Evolutionary conservation across 2,888 invertebrate genomes (phyloP), one percentile per base, ranked within the genome.

Genomic region (Tipula confusa): DNA sequence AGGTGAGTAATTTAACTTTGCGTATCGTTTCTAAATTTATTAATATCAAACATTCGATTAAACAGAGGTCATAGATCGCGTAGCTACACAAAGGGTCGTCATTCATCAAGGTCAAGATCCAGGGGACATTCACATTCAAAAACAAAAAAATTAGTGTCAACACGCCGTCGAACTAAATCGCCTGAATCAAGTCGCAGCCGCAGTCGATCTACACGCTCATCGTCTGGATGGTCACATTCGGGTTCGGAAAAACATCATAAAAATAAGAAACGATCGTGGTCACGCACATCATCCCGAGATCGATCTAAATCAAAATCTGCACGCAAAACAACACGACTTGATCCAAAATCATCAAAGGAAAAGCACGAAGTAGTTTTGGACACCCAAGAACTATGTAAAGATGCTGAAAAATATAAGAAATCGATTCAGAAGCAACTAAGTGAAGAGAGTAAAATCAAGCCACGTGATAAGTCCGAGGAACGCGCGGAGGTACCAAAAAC

Each of bases 371-470:
- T 85, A 0, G 85, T 87, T 0, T 84, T 89, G 1, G 87, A 88
- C 84, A 86, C 89, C 1, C 88, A 88, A 29, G 87, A 88, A 82
- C 83, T 89, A 29, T 87, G 88, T 1, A 87, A 87, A 4, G 87
- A 88, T 0, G 89, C 89, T 0, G 88, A 88, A 84, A 86, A 88
- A 83, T 89, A 89, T 79, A 88, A 89, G 83, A 86, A 87, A 0
- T 87, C 87, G 9, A 87, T 89, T 31, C 88, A 88, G 64, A 86
- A 87, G 84, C 87, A 87, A 64, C 87, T 88, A n/a, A 80, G n/a
- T 4, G 5, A 29, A 0, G n/a, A 15, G 7, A 80, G 29, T 80
- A 80, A 80, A 31, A 18, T 18, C 15, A 33, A 18, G 4, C 18
- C 31, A 0, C 18, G 29, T 36, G 82, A 82, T 9, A 82, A 36